These are phyloP conservation scores for Cryptomyrus ogoouensis DNA, from an alignment of 2,113 vertebrate genomes.

Conservation along the genomic window DNA sequence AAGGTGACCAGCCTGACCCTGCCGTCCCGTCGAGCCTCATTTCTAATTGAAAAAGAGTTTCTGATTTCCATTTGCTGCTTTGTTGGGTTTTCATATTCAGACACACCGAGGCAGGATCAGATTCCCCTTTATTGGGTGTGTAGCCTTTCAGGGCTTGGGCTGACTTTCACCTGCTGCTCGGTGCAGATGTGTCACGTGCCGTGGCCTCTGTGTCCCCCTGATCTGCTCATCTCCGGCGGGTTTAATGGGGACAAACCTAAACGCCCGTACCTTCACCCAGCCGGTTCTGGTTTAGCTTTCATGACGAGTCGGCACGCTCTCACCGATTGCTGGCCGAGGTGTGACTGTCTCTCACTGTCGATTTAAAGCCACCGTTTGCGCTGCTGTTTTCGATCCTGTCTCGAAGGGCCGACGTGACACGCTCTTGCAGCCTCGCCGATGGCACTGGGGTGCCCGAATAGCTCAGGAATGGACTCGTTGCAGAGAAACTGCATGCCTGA, in stretches of 20 bases:
- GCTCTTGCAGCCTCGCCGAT: background rate
- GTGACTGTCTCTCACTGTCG: background rate
- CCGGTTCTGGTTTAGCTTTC: background rate
- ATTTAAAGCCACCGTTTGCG: background rate
- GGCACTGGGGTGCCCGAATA: background rate
- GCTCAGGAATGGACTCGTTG: background rate
- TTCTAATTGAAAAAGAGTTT: background rate
- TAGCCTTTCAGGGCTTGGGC: background rate
- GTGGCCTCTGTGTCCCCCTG: background rate
- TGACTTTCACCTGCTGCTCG: background rate
- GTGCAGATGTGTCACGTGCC: background rate
- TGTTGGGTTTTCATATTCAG: background rate
- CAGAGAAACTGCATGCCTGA: background rate
- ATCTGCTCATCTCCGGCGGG: background rate
- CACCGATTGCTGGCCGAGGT: background rate
- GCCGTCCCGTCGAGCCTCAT: background rate
- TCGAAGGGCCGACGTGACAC: background rate
- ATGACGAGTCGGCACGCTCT: background rate
- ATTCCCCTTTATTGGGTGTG: background rate
- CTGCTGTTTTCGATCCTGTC: background rate
- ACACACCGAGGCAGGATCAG: background rate
- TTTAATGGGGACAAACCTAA: background rate
- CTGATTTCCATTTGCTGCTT: background rate
- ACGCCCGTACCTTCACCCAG: background rate
- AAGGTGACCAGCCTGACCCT: background rate